Base-by-base conservation (phyloP, 1,140 invertebrate species). In the Pseudomyrmex dendroicus region DNA sequence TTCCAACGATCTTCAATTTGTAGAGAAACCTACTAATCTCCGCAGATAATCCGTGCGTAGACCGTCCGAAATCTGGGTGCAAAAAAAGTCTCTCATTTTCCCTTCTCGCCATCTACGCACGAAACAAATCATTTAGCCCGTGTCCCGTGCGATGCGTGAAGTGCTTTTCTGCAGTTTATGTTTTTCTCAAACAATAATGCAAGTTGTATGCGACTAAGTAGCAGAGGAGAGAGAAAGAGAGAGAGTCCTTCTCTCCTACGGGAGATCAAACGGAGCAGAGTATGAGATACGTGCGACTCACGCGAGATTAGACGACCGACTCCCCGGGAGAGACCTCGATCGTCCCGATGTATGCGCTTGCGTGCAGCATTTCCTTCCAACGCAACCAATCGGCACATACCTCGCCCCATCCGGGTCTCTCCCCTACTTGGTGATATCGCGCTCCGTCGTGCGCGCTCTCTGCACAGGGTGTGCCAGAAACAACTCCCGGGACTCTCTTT, bases 291-390 rank as follows among this genome's bases (percentile, higher is more conserved):
- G 91, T 93, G 92, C 90, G 89, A 93, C 91, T 92, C 91, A 91
- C 92, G 92, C 93, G 91, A 93, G 90, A 89, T 88, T 91, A 92
- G 89, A 92, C 91, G 91, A 92, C 87, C 86, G 90, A 94, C 94
- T 94, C 92, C 89, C 90, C 86, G 92, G 89, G 84, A 90, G 78
- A 86, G 73, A 83, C 77, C 83, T 82, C 78, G 85, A 83, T 85
- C 83, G 84, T 66, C 63, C 67, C 50, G 78, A 61, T 89, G 54
- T 86, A 86, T 86, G 90, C 92, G 90, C 89, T 82, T 92, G 91
- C 90, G 90, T 88, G 73, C 85, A 59, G 44, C 83, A 22, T 73
- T 82, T 80, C 86, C 59, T 50, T 50, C 48, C 52, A 52, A 22
- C 20, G 17, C 63, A 72, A 56, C 78, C 83, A 85, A 88, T 89